phyloP scores from a whole-genome alignment of 2,888 invertebrate species.

The Helobdella robusta region DNA sequence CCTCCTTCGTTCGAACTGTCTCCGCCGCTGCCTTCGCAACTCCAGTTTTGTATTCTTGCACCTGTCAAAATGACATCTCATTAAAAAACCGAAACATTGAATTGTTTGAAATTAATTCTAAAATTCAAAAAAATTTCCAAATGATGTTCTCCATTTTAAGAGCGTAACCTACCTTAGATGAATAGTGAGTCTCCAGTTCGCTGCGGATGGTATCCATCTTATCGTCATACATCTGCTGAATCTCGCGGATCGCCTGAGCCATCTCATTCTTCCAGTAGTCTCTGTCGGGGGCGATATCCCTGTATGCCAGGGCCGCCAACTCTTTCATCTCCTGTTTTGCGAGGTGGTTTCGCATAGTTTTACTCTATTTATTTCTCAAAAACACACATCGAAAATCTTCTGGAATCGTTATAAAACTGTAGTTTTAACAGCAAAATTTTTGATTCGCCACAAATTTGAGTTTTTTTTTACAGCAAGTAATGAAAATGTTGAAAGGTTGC shows the following conservation, averaged over 20 bases:
- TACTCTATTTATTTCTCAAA: no score
- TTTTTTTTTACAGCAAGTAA: neutral
- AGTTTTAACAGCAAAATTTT: neutral
- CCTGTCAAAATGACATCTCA: conserved; percentile 36
- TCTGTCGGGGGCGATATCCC: conserved; percentile 53
- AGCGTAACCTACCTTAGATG: conserved; percentile 49
- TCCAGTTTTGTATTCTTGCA: conserved; percentile 53
- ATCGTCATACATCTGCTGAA: conserved; percentile 53
- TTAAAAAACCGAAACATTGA: neutral
- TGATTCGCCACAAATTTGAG: neutral
- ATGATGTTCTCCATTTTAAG: neutral
- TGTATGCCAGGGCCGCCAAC: conserved; percentile 51
- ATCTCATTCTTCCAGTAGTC: conserved; percentile 55
- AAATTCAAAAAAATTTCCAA: neutral
- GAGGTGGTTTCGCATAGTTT: no score
- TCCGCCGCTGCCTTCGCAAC: conserved; percentile 51
- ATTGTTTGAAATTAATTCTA: neutral
- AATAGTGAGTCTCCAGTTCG: conserved; percentile 54
- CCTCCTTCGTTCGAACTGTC: conserved; percentile 51
- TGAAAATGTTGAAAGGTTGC: conserved; percentile 4
- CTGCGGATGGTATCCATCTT: conserved; percentile 49
- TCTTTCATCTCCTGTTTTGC: conserved; percentile 53
- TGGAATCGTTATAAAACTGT: no score
- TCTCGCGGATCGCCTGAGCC: conserved; percentile 52
- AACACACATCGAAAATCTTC: no score